Evolutionary conservation across 2,888 invertebrate genomes (phyloP), one percentile per base, ranked within the genome.

Genomic region (Noctua pronuba): DNA sequence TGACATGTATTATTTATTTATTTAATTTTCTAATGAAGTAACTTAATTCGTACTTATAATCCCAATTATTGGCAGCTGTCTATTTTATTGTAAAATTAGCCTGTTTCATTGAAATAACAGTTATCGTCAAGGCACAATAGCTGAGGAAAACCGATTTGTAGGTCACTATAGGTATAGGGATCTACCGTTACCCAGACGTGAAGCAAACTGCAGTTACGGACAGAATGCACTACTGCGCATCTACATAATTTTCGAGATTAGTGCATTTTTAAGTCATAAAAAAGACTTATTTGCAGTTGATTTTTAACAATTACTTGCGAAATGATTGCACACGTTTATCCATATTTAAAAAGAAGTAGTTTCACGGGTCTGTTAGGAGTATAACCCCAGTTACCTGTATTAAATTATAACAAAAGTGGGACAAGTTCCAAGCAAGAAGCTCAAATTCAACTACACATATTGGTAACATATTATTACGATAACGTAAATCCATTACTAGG

Each of bases 71-170:
- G 16, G 24, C 16, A n/a, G 13, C 13, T 13, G 6, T 38, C 13
- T 38, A 64, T 64, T 38, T 64, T 0, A n/a, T 64, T 24, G 13
- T 38, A 13, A 16, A n/a, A 64, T 65, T 41, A 41, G 1, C 16
- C 64, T 41, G 16, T 65, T 41, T 41, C 41, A 65, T 41, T 41
- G 65, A n/a, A n/a, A 65, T 16, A 8, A 65, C n/a, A 41, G 8
- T 41, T 2, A 65, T 41, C 6, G 3, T 41, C 65, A 65, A 65
- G n/a, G 41, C 24, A 8, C 11, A 65, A 11, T 65, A 41, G n/a
- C 41, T 65, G n/a, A 65, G 65, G 65, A 65, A 65, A 65, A 65
- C 16, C 41, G 41, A 65, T 65, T 65, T 65, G 65, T 41, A 41
- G 65, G 65, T 41, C 65, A 65, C n/a, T 65, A 41, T 31, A 31